Evolutionary conservation across 2,113 vertebrate genomes (phyloP).

Genomic region (Recurvirostra avosetta): DNA sequence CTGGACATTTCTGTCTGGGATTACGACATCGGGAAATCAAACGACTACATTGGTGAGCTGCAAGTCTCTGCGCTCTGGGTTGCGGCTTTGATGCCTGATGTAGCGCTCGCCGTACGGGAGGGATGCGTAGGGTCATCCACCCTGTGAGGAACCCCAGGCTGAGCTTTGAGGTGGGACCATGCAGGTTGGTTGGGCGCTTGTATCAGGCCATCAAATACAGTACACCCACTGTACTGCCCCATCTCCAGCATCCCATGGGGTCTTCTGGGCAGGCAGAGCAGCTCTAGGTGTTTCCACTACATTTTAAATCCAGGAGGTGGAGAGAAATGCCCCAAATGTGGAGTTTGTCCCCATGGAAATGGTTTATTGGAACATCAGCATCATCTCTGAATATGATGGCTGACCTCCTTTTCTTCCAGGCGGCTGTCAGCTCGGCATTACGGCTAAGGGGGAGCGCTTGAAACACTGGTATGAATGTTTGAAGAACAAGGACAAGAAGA

Average conservation of each 20-base stretch:
- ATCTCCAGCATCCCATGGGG: neutral
- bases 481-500: conserved; percentile 99
- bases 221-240: rapidly evolving
- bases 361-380: neutral
- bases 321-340: neutral
- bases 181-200: neutral
- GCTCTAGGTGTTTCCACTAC: neutral
- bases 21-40: conserved; percentile 95
- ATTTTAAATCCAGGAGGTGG: neutral
- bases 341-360: neutral
- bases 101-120: rapidly evolving
- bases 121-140: rapidly evolving
- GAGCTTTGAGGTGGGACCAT: neutral
- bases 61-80: neutral
- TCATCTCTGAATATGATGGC: rapidly evolving
- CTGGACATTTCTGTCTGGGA: conserved; percentile 98
- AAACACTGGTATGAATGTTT: conserved; percentile 99
- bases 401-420: conserved; percentile 49
- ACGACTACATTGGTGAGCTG: conserved; percentile 90
- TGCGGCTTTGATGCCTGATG: rapidly evolving
- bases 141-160: neutral
- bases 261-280: neutral
- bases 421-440: conserved; percentile 93
- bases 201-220: too few species aligned
- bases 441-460: conserved; percentile 95